Base-by-base conservation (phyloP, 2,113 vertebrate species). In the Myxocyprinus asiaticus region DNA sequence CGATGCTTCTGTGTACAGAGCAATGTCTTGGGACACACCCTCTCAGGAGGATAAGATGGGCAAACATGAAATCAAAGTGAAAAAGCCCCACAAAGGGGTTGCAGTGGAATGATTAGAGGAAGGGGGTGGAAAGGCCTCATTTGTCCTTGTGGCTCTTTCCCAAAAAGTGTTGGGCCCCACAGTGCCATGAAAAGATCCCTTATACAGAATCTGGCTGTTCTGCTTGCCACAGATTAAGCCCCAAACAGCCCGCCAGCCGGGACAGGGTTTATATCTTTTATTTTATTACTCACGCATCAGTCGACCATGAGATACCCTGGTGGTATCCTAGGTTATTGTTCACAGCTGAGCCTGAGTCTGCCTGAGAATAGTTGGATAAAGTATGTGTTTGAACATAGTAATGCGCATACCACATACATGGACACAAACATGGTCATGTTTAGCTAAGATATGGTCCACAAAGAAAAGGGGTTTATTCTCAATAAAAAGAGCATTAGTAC, bases 41-140 rank as follows among this genome's bases (percentile, higher is more conserved):
- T 86, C 84, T 75, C 77, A 11, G 56, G 88, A 83, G 88, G 78
- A 83, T 44, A 86, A 91, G 68, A 87, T 83, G 86, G 89, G 84
- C 84, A 87, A 91, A 90, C 83, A 87, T 90, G 90, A 94, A 95
- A 93, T 90, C 91, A 89, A 88, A 93, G 88, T 89, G 88, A 91
- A 91, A 94, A 90, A 91, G 90, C 77, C 14, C 61, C 87, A 94
- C 90, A 90, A 92, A 94, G 87, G 84, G 87, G 84, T 89, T 89
- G 83, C 77, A 86, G 83, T 85, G 87, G 86, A 87, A 91, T 90
- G 90, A 90, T 86, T 85, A 89, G 86, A 79, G 71, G 86, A 45
- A 79, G 59, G 81, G 55, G 17, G 6, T 68, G 63, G 84, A 76
- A 33, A 51, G 65, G 67, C 17, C 73, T 22, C 45, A 42, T 11